Evolutionary conservation across 2,888 invertebrate genomes (phyloP), one percentile per base, ranked within the genome.

Genomic region (Maniola hyperantus): DNA sequence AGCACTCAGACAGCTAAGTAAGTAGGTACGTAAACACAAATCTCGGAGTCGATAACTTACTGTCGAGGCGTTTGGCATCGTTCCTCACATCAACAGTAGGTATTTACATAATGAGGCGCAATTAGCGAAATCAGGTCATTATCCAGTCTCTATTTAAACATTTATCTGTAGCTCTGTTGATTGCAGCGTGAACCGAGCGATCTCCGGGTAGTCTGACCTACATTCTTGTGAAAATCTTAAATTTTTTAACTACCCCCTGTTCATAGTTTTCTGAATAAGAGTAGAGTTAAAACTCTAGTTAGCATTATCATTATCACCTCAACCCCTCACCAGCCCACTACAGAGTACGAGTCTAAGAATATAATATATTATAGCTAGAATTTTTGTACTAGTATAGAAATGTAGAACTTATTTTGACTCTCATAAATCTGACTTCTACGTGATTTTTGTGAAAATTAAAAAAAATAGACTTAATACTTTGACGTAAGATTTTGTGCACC

Each of bases 51-150:
- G 18, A 69, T 42, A 65, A 67, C 39, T 55, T 42, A 67, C 62
- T 54, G 51, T 65, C 59, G 42, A 13, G 59, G 26, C 66, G 26
- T 67, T 68, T 68, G 68, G 53, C 65, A 67, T 20, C 50, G 60
- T 48, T 61, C 65, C 64, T 66, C 71, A 51, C 66, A 63, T 67
- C 58, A 70, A 51, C 55, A 53, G 26, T 51, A 6, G 48, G 62
- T 67, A 63, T 70, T 70, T 68, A 64, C 69, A 67, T 69, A 67
- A 63, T 57, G 69, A 68, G 69, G 42, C 36, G 60, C 66, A 63
- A 65, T 66, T 66, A 70, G 65, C 55, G 65, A 65, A 55, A 70
- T 65, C 67, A 63, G 57, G 63, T 63, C 67, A 70, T 68, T 70
- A 70, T 68, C 63, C 34, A 55, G 69, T 53, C 54, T 64, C 54